Evolutionary conservation across 2,113 vertebrate species (phyloP).

Genomic region (Arenaria interpres): DNA sequence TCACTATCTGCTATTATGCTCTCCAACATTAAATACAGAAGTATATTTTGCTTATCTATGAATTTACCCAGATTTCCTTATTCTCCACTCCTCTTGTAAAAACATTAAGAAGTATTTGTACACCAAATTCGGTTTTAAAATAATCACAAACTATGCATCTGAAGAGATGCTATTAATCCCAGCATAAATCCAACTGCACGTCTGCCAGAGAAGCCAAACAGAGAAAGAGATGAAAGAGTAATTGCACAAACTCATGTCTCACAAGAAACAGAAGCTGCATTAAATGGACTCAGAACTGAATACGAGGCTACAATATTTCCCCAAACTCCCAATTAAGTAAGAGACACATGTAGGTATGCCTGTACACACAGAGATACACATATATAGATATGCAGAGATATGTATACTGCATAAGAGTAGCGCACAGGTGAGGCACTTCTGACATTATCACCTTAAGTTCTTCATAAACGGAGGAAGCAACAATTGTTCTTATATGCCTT

Average conservation of each 20-base stretch:
- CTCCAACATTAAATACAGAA: not conserved
- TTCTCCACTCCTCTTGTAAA: not conserved
- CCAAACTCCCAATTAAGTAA: not conserved
- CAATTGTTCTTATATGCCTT: not conserved
- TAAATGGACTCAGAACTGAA: not conserved
- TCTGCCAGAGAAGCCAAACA: conserved; percentile 1
- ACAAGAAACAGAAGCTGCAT: not conserved
- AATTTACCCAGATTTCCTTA: not conserved
- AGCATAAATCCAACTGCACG: not conserved
- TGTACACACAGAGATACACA: not conserved
- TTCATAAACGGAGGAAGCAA: not conserved
- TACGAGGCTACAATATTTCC: not conserved
- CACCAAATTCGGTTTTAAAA: not conserved
- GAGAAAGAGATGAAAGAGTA: not conserved
- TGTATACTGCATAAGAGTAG: not conserved
- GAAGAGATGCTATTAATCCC: not conserved
- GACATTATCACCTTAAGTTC: not conserved
- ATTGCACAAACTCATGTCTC: not conserved
- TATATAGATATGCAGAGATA: not conserved
- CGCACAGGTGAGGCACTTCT: not conserved
- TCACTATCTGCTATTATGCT: not conserved
- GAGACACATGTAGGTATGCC: not conserved
- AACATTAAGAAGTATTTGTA: not conserved
- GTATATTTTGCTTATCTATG: not conserved
- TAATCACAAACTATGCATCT: not conserved